Conservation (phyloP, 2,797 vertebrate species). For the Choloepus didactylus region DNA sequence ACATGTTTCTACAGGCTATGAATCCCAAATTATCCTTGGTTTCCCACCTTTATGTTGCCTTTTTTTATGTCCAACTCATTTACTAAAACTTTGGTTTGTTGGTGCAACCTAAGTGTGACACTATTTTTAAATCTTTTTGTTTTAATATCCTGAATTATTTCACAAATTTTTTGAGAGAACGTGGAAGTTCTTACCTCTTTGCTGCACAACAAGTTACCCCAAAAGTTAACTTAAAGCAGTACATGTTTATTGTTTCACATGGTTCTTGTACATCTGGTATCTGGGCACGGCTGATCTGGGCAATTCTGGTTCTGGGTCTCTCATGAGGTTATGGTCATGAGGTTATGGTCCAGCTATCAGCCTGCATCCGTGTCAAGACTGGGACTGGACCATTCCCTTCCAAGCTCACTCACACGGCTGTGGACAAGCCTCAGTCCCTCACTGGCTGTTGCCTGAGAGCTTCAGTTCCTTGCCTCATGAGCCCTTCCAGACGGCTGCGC, state of each 20-base stretch:
- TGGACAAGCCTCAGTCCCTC: no score
- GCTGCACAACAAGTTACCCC: not conserved
- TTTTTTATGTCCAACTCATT: not conserved
- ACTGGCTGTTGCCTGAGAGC: no score
- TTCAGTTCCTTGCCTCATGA: not conserved
- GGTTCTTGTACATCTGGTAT: not conserved
- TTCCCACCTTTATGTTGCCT: not conserved
- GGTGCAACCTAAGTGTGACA: not conserved
- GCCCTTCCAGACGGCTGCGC: not conserved
- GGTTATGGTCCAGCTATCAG: not conserved
- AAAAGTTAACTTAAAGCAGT: not conserved
- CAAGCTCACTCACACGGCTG: not conserved
- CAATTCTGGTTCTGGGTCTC: not conserved
- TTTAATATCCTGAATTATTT: constrained; percentile 13
- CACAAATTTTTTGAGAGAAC: not conserved
- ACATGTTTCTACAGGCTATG: not conserved
- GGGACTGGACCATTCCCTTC: not conserved
- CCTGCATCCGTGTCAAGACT: not conserved
- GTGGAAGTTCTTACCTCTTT: not conserved
- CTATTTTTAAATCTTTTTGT: not conserved
- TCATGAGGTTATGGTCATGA: not conserved
- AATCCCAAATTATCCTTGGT: not conserved
- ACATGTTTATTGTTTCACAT: not conserved
- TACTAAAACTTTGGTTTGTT: not conserved
- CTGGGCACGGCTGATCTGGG: not conserved